Evolutionary conservation across 2,888 invertebrate genomes (phyloP).

Genomic region (Morpho helenor): DNA sequence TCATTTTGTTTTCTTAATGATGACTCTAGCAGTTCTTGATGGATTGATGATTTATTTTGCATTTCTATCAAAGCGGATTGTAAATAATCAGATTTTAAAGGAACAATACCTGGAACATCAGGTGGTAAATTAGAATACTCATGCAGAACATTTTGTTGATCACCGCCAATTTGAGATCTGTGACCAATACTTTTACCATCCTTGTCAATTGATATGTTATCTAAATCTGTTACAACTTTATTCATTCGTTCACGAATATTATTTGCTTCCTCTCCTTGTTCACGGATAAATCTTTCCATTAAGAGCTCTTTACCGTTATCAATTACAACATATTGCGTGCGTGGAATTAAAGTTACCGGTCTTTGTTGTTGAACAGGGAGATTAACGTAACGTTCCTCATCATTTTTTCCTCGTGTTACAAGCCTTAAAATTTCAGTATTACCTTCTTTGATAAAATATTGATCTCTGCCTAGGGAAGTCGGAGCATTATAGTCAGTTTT

Average conservation of each 20-base stretch:
- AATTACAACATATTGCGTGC: conserved; percentile 81
- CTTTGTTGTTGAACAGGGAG: conserved; percentile 73
- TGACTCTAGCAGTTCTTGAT: conserved; percentile 83
- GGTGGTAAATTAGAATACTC: conserved; percentile 55
- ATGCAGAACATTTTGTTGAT: conserved; percentile 50
- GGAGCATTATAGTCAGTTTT: conserved; percentile 53
- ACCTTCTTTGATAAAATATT: conserved; percentile 90
- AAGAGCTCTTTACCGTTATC: conserved; percentile 91
- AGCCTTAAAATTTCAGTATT: conserved; percentile 90
- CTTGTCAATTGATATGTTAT: conserved; percentile 71
- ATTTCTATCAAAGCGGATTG: conserved; percentile 67
- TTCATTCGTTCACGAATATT: conserved; percentile 75
- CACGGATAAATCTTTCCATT: conserved; percentile 90
- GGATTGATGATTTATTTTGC: conserved; percentile 75
- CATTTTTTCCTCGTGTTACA: conserved; percentile 85
- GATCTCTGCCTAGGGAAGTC: conserved; percentile 79
- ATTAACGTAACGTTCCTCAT: conserved; percentile 82
- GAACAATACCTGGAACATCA: conserved; percentile 65
- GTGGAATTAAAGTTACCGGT: conserved; percentile 76
- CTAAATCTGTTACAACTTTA: conserved; percentile 63
- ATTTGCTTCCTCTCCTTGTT: conserved; percentile 84
- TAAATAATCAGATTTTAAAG: conserved; percentile 60
- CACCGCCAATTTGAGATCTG: conserved; percentile 51
- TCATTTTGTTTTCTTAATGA: conserved; percentile 87
- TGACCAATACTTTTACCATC: conserved; percentile 71